Evolutionary conservation across 2,113 vertebrate species (phyloP), one percentile per base, ranked within the genome.

Genomic region (Echinops telfairi): DNA sequence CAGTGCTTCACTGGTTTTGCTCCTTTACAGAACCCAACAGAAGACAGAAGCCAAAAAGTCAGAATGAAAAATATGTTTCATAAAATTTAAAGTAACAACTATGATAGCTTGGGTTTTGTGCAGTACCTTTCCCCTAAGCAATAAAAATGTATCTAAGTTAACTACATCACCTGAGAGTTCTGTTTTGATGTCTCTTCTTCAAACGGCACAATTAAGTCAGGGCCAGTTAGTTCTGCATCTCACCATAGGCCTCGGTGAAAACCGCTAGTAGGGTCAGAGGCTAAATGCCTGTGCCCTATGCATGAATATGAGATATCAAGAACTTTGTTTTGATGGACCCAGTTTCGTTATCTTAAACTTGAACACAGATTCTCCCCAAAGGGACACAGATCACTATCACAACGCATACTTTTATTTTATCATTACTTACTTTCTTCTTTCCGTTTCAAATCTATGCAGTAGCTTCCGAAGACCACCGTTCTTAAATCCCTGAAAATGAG

Each of bases 401-500:
- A 88, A 68, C 90, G 3, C 15, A 9, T 7, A 3, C 57, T 91
- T 94, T 80, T 20, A 12, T 36, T 47, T 7, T 1, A 14, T 2
- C 86, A 57, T 88, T 89, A 98, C 97, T 98, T 98, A 99, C 99
- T 99, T 99, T 96, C 99, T 98, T 96, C 99, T 99, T 96, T 99
- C 99, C 53, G 98, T 97, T 96, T 99, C 99, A 91, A 99, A 99
- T 98, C 98, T 98, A 96, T 97, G 98, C 10, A 99, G 98, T 12
- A 99, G 98, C 95, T 99, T 99, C 95, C 99, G 98, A 96, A 99
- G 99, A 93, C 99, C 99, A 31, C 99, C 99, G 22, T 98, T 99
- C 97, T 99, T 99, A 98, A 99, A 99, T 91, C 99, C 99, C 98
- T 99, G 99, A 97, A 98, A 99, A 97, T 99, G 99, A 0, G 99